Percentiles rank a stretch among this genome's conserved stretches.
phyloP scores from a whole-genome alignment of 2,113 vertebrate species.

The Anarrhichthys ocellatus region DNA sequence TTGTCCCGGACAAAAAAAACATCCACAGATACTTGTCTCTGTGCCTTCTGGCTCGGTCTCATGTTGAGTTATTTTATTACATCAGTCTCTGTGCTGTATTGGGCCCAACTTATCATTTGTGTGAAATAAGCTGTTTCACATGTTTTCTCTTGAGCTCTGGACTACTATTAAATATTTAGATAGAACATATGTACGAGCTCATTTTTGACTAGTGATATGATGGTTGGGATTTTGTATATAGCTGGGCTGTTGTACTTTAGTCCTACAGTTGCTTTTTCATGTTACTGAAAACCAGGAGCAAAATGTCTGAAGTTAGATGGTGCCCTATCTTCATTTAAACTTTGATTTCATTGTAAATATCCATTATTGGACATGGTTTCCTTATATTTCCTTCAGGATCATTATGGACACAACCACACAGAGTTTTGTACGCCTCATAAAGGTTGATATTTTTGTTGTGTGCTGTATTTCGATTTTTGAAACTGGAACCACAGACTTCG shows the following conservation, averaged over 20 bases:
- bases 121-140: slow-evolving; percentile 26
- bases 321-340: not conserved
- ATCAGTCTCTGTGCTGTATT: not conserved
- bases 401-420: not conserved
- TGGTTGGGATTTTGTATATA: slow-evolving; percentile 6
- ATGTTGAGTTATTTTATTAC: slow-evolving; percentile 6
- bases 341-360: slow-evolving; percentile 6
- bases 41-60: slow-evolving; percentile 35
- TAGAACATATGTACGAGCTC: slow-evolving; percentile 11
- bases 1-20: slow-evolving; percentile 52
- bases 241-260: not conserved
- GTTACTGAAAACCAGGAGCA: not conserved
- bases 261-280: not conserved
- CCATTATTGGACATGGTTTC: not conserved
- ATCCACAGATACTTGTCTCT: slow-evolving; percentile 31
- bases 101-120: slow-evolving; percentile 11
- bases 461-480: not conserved
- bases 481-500: not conserved
- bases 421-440: not conserved
- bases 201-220: not conserved
- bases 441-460: not conserved
- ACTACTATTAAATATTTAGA: slow-evolving; percentile 8
- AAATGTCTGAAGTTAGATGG: not conserved
- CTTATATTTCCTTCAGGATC: not conserved
- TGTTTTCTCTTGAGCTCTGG: slow-evolving; percentile 24